Evolutionary conservation across 2,888 invertebrate species (phyloP), one percentile per base, ranked within the genome.

Genomic region (Nomada lathburiana): DNA sequence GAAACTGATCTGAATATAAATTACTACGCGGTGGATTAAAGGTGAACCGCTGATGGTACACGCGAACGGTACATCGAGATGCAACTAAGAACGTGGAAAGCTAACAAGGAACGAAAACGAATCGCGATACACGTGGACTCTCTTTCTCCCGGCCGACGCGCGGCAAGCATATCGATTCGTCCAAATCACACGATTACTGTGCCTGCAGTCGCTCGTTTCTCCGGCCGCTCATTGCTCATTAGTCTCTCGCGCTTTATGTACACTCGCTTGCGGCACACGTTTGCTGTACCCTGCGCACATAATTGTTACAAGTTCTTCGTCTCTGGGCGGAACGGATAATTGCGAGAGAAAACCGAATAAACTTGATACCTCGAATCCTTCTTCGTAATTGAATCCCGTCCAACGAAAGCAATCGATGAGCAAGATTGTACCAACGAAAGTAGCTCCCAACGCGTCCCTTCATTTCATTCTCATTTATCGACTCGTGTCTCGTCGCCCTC

Each of bases 1-100:
- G 70, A 63, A 42, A 65, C 75, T 59, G 76, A 60, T 82, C 75
- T 81, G 83, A 86, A 80, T 86, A 89, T 89, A 91, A 90, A 90
- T 90, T 89, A 88, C 85, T 88, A 89, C 79, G 70, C 71, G 70
- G 70, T 13, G 36, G 71, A 70, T 69, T 47, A 63, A 63, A 63
- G 71, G 76, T 29, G 73, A 76, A 57, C 62, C 57, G 55, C 57
- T 72, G 52, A 70, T 55, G 69, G 57, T 73, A 83, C 84, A 70
- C 16, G 70, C 57, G 67, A 82, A 64, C 68, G 53, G 63, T 73
- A 57, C 65, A 70, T 67, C 53, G 55, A 59, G 74, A 74, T n/a
- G 50, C 57, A 76, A 75, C 60, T 68, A 69, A 67, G 26, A 36
- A 67, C 55, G 62, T 57, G 10, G 52, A 57, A 55, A 47, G 44